phyloP scores from a whole-genome alignment of 2,113 vertebrate species.

The Salvelinus sp. region DNA sequence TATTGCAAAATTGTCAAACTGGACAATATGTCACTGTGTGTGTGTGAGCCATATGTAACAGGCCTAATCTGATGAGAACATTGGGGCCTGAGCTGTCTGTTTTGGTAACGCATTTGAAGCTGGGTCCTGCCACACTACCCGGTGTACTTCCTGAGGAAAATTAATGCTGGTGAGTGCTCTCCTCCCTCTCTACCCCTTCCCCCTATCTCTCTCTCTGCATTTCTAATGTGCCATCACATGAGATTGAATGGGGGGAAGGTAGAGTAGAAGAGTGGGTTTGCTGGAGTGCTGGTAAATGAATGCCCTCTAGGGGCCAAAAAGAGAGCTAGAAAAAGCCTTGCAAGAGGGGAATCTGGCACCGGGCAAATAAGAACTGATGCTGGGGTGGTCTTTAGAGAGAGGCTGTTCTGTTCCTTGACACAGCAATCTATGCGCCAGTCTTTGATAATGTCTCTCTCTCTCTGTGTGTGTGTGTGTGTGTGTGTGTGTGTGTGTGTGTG shows the following conservation, averaged over 20 bases:
- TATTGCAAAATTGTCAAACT: not conserved
- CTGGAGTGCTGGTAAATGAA: constrained; percentile 41
- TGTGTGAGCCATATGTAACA: not conserved
- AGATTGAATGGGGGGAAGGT: constrained; percentile 30
- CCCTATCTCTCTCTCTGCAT: constrained; percentile 20
- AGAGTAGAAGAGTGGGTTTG: not conserved
- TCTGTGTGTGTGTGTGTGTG: not conserved
- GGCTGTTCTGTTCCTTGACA: constrained; percentile 34
- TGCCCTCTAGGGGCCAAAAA: constrained; percentile 58
- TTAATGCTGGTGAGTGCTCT: constrained; percentile 3
- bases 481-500: not conserved
- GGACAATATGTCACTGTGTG: not conserved
- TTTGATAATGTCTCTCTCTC: not conserved
- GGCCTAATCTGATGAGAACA: not conserved
- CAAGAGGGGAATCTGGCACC: constrained; percentile 41
- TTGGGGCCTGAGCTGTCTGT: not conserved
- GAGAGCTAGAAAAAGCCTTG: constrained; percentile 39
- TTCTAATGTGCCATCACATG: constrained; percentile 42
- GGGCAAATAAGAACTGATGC: constrained; percentile 27
- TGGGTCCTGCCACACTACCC: not conserved
- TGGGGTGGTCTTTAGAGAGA: constrained; percentile 24
- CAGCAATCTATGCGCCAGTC: constrained; percentile 25
- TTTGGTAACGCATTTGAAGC: constrained; percentile 8
- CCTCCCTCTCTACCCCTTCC: not conserved
- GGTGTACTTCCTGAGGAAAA: constrained; percentile 3